Base-by-base conservation (phyloP, 2,113 vertebrate species). In the Vidua chalybeata region DNA sequence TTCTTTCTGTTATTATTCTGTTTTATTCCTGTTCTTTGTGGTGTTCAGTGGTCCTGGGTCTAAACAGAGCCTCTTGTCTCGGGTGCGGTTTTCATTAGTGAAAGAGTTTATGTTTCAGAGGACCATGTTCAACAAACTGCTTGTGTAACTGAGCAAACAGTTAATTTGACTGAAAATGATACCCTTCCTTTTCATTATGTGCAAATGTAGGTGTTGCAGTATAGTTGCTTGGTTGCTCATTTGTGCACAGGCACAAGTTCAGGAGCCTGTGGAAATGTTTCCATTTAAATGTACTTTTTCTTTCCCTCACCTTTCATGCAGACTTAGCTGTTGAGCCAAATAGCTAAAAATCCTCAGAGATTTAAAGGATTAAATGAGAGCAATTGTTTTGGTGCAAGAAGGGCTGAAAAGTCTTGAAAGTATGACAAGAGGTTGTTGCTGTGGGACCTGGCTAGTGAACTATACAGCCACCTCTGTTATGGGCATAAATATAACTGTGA, bases 301-400 rank as follows among this genome's bases (percentile, higher is more conserved):
- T 63, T 77, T 51, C 23, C 17, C 17, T 17, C 23, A 48, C 72
- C n/a, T 68, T 93, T 83, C 56, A 71, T 4, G 4, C 35, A 84
- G 94, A 61, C 28, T 64, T 96, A 81, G 68, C 1, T 0, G 14
- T 87, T 84, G 90, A 74, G 37, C 72, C 68, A 88, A 90, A 94
- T 83, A 92, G 83, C 83, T 95, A 68, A 76, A 93, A 96, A 82
- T 84, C 84, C 86, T 89, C 55, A 79, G 49, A 31, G 54, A 26
- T 92, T 95, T 97, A 89, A 92, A 82, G 76, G 92, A 92, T 90
- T 96, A 93, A 89, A 39, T 51, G 61, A 75, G 51, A 90, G 81
- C 11, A 67, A 6, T 81, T 81, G 37, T 81, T 89, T 69, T 61
- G 41, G 80, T 61, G 26, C 33, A 51, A 68, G 22, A 95, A 86